Evolutionary conservation across 2,888 invertebrate species (phyloP).

Genomic region (Axea sp.): DNA sequence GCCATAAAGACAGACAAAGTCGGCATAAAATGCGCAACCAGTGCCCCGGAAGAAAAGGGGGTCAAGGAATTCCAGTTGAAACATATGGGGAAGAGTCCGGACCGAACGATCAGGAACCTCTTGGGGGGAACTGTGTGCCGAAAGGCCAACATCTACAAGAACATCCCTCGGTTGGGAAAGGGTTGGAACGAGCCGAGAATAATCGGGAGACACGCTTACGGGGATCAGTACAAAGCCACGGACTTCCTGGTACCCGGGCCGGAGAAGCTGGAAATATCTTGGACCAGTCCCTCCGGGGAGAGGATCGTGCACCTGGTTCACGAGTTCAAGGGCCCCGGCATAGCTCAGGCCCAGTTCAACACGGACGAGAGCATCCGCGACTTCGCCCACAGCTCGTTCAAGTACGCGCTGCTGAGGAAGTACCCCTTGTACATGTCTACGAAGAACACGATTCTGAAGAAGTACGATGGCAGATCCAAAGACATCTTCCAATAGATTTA

Average conservation of each 20-base stretch:
- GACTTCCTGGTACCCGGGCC: conserved; percentile 96
- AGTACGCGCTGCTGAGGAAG: conserved; percentile 90
- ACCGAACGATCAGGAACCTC: conserved; percentile 93
- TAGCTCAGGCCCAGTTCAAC: conserved; percentile 97
- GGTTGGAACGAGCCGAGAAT: conserved; percentile 98
- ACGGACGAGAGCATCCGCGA: conserved; percentile 95
- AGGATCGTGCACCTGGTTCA: conserved; percentile 88
- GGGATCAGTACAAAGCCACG: conserved; percentile 98
- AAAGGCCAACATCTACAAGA: conserved; percentile 93
- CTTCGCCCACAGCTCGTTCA: conserved; percentile 97
- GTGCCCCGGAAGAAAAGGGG: conserved; percentile 97
- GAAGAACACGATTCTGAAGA: conserved; percentile 97
- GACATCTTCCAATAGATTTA: conserved; percentile 98
- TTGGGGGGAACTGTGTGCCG: conserved; percentile 91
- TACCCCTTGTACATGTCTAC: conserved; percentile 97
- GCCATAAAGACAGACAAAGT: no score
- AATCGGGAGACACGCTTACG: conserved; percentile 99
- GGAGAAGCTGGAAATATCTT: conserved; percentile 92
- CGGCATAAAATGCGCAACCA: conserved; percentile 99
- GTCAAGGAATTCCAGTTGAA: conserved; percentile 94
- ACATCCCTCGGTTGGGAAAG: conserved; percentile 96
- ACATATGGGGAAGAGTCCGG: conserved; percentile 95
- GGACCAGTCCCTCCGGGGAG: conserved; percentile 84
- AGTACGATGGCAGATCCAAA: conserved; percentile 97
- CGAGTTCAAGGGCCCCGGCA: conserved; percentile 92